phyloP scores from a whole-genome alignment of 2,113 vertebrate genomes.

The Melanerpes aurifrons region DNA sequence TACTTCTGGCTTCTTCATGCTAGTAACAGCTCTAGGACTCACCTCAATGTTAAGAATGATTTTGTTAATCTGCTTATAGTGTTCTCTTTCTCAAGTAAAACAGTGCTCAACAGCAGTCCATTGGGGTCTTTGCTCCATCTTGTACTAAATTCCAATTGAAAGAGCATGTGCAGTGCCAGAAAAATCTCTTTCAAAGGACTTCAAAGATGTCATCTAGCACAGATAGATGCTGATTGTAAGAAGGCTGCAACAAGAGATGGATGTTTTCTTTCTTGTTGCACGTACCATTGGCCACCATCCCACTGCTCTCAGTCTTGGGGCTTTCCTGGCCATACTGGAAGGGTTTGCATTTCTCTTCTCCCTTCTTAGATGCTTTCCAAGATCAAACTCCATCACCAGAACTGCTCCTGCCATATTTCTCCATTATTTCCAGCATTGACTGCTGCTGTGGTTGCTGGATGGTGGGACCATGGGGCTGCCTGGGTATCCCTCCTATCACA shows the following conservation, averaged over 20 bases:
- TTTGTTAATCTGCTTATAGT: background rate
- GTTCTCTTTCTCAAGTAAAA: background rate
- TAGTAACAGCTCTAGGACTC: background rate
- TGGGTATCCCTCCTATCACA: fast-evolving
- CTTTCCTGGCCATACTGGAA: fast-evolving
- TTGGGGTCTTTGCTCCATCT: background rate
- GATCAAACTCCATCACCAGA: background rate
- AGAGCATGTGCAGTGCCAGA: fast-evolving
- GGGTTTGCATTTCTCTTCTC: background rate
- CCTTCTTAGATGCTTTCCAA: background rate
- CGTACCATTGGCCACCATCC: fast-evolving
- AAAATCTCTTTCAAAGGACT: background rate
- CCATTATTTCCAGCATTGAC: background rate
- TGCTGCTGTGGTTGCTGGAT: background rate
- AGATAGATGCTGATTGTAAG: background rate
- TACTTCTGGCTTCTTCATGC: background rate
- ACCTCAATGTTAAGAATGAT: background rate
- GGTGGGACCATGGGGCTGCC: fast-evolving
- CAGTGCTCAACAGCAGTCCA: background rate
- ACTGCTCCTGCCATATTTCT: background rate
- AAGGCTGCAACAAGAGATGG: background rate
- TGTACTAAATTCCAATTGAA: background rate
- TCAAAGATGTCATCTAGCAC: background rate
- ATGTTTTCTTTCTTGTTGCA: background rate
- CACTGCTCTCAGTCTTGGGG: fast-evolving